Percentiles rank a stretch among this genome's conserved stretches.
These are phyloP conservation scores for Platichthys stellatus DNA, from an alignment of 2,113 vertebrate species.

Conservation along the genomic window DNA sequence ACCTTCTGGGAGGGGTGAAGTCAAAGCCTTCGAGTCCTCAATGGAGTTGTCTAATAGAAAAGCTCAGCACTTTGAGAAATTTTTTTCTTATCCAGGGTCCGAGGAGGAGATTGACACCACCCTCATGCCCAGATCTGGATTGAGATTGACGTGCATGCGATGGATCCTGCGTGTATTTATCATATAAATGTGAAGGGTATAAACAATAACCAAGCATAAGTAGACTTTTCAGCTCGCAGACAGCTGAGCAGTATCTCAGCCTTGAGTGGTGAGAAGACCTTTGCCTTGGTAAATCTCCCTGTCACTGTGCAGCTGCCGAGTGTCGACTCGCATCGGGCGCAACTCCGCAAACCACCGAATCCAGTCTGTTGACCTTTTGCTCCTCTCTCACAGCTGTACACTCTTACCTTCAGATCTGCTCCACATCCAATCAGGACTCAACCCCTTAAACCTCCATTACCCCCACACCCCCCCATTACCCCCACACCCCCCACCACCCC, in stretches of 20 bases:
- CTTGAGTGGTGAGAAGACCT: conserved; percentile 38
- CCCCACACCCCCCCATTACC: not conserved
- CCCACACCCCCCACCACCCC: not conserved
- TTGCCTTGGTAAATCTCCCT: conserved; percentile 61
- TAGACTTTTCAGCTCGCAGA: conserved; percentile 25
- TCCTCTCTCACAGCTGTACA: conserved; percentile 71
- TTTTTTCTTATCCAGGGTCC: not conserved
- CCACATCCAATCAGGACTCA: conserved; percentile 67
- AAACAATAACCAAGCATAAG: conserved; percentile 43
- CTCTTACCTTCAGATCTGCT: conserved; percentile 71
- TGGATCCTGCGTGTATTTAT: conserved; percentile 5
- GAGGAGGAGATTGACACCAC: not conserved
- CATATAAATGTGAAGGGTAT: conserved; percentile 43
- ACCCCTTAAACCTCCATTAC: conserved; percentile 27
- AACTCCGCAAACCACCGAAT: conserved; percentile 56
- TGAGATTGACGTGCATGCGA: conserved; percentile 19
- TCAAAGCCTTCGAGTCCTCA: not conserved
- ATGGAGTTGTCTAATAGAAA: not conserved
- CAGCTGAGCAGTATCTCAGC: conserved; percentile 42
- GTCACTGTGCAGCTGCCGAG: conserved; percentile 78
- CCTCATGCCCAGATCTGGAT: not conserved
- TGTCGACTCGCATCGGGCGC: conserved; percentile 57
- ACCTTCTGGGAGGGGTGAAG: conserved; percentile 1
- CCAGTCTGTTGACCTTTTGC: conserved; percentile 79
- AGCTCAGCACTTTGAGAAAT: not conserved